Evolutionary conservation across 2,888 invertebrate species (phyloP).

Genomic region (Chaitophorus viminalis): DNA sequence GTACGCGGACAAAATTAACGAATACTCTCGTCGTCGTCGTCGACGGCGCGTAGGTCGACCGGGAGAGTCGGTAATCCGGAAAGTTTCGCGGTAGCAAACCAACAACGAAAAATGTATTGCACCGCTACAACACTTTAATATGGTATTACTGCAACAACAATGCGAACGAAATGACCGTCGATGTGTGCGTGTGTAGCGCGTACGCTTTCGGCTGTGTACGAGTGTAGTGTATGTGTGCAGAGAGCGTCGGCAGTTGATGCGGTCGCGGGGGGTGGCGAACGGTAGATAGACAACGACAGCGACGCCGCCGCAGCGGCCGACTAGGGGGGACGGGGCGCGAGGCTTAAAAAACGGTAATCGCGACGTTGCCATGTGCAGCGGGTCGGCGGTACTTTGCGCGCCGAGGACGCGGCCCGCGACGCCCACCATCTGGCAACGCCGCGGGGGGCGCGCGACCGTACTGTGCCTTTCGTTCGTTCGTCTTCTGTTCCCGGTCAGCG

Average conservation of each 20-base stretch:
- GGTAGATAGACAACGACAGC: constrained; percentile 9
- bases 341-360: constrained; percentile 54
- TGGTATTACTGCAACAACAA: too few relatives aligned
- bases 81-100: not conserved
- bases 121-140: too few relatives aligned
- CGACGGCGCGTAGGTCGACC: too few relatives aligned
- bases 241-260: not conserved
- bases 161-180: constrained; percentile 34
- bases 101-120: not conserved
- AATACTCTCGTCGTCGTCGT: not conserved
- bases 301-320: not conserved
- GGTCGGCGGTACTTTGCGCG: not conserved
- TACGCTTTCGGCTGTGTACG: not conserved
- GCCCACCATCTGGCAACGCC: constrained; percentile 21
- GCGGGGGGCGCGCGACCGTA: not conserved
- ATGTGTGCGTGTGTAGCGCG: not conserved
- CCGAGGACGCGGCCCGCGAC: constrained; percentile 34
- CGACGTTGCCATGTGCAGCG: constrained; percentile 58
- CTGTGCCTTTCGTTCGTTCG: not conserved
- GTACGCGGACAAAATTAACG: too few relatives aligned
- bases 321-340: not conserved
- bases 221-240: not conserved
- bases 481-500: not conserved
- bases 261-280: not conserved
- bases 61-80: not conserved